A percentile compares a stretch with the other conserved stretches of the same genome.
Evolutionary conservation across 2,888 invertebrate genomes (phyloP).

Genomic region (Diachrysia chrysitis): DNA sequence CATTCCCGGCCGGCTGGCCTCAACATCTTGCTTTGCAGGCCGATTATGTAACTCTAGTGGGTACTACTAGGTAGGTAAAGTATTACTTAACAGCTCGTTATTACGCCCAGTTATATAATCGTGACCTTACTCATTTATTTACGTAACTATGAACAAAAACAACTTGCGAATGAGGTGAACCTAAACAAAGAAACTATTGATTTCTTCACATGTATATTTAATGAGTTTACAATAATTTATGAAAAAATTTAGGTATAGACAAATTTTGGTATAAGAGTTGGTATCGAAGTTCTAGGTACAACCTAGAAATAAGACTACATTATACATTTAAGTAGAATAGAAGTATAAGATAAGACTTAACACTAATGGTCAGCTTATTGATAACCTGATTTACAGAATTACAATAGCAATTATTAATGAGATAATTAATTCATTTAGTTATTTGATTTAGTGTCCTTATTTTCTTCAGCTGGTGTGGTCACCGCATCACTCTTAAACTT

Average conservation of each 20-base stretch:
- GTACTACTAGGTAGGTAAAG: conserved; percentile 55
- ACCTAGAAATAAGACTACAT: conserved; percentile 76
- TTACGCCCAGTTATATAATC: conserved; percentile 58
- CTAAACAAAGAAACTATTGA: conserved; percentile 44
- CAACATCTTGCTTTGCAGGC: conserved; percentile 47
- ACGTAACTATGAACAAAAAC: conserved; percentile 51
- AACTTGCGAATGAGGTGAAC: conserved; percentile 18
- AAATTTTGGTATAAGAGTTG: conserved; percentile 82
- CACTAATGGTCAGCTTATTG: conserved; percentile 59
- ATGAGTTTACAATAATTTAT: conserved; percentile 66
- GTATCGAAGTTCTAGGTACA: conserved; percentile 79
- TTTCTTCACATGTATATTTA: conserved; percentile 65
- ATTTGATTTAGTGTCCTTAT: conserved; percentile 68
- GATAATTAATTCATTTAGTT: conserved; percentile 45
- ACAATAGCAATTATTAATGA: conserved; percentile 59
- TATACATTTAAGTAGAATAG: conserved; percentile 67
- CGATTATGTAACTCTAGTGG: conserved; percentile 55
- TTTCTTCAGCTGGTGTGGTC: conserved; percentile 65
- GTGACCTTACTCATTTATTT: conserved; percentile 52
- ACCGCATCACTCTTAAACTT: conserved; percentile 78
- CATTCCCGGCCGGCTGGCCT: conserved; percentile 48
- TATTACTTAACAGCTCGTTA: conserved; percentile 60
- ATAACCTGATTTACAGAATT: conserved; percentile 45
- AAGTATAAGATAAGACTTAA: conserved; percentile 64
- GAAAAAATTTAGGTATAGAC: conserved; percentile 70